A percentile compares a stretch with the other conserved stretches of the same genome.
Evolutionary conservation across 2,888 invertebrate species (phyloP).

Genomic region (Platypus cylindrus): DNA sequence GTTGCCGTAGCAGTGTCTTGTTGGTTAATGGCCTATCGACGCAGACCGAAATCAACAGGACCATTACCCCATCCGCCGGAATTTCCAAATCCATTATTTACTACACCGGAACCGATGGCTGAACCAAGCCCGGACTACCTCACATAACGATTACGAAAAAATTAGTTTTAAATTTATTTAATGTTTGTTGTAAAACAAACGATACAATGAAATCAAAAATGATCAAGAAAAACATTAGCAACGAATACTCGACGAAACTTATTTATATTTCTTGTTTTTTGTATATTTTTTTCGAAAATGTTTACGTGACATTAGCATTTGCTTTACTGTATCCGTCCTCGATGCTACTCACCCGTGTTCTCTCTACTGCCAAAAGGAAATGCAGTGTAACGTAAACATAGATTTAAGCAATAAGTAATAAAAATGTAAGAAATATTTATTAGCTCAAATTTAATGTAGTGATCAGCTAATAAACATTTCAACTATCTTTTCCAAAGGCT

Average conservation of each 20-base stretch:
- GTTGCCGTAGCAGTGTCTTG: conserved; percentile 91
- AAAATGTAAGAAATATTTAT: conserved; percentile 19
- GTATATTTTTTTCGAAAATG: conserved; percentile 12
- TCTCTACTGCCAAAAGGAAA: conserved; percentile 19
- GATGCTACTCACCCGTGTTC: conserved; percentile 24
- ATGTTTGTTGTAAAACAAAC: conserved; percentile 11
- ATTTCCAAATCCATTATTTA: conserved; percentile 88
- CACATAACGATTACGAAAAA: conserved; percentile 34
- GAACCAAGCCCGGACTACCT: conserved; percentile 75
- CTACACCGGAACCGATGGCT: conserved; percentile 66
- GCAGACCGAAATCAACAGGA: conserved; percentile 75
- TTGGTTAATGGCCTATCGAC: conserved; percentile 88
- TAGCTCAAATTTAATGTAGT: conserved; percentile 11
- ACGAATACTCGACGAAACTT: conserved; percentile 25
- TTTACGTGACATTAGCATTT: conserved; percentile 3
- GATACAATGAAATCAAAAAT: too few species aligned
- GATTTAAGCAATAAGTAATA: conserved; percentile 19
- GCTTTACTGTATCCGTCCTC: conserved; percentile 22
- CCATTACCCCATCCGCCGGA: conserved; percentile 90
- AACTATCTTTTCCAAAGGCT: conserved; percentile 36
- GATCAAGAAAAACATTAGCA: conserved; percentile 17
- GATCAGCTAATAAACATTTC: conserved; percentile 20
- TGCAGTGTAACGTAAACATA: conserved; percentile 13
- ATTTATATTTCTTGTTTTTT: conserved; percentile 16
- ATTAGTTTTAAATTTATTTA: conserved; percentile 15